Conservation (phyloP, 2,113 vertebrate species). For the Passer montanus region DNA sequence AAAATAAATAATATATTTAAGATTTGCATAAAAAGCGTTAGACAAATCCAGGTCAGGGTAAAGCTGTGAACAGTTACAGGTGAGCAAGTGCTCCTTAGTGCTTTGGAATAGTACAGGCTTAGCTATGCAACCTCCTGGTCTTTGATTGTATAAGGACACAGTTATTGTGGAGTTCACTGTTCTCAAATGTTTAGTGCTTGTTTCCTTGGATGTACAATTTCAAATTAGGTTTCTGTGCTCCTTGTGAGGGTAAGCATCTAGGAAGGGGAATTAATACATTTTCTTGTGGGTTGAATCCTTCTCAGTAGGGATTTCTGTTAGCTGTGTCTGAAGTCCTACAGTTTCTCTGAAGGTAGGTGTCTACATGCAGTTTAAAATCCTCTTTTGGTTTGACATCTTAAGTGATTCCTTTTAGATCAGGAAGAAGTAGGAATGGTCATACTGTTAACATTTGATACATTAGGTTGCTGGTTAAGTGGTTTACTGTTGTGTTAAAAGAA, state of each 20-base stretch:
- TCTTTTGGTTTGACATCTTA: neutral
- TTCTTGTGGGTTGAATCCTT: neutral
- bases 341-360: neutral
- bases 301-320: neutral
- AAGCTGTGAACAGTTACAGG: neutral
- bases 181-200: rapidly evolving
- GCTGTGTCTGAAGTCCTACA: neutral
- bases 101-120: neutral
- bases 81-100: neutral
- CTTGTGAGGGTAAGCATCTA: neutral
- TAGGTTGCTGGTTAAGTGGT: neutral
- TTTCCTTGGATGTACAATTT: neutral
- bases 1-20: neutral
- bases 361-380: neutral
- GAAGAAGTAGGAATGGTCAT: neutral
- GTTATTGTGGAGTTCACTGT: neutral
- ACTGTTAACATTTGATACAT: neutral
- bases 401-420: neutral
- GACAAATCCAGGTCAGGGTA: neutral
- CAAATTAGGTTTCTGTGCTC: neutral
- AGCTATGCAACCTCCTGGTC: neutral
- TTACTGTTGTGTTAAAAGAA: neutral
- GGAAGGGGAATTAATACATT: neutral
- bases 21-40: neutral
- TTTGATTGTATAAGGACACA: neutral